A percentile compares a stretch with the other conserved stretches of the same genome.
Evolutionary conservation across 2,888 invertebrate species (phyloP).

Genomic region (Nowickia ferox): DNA sequence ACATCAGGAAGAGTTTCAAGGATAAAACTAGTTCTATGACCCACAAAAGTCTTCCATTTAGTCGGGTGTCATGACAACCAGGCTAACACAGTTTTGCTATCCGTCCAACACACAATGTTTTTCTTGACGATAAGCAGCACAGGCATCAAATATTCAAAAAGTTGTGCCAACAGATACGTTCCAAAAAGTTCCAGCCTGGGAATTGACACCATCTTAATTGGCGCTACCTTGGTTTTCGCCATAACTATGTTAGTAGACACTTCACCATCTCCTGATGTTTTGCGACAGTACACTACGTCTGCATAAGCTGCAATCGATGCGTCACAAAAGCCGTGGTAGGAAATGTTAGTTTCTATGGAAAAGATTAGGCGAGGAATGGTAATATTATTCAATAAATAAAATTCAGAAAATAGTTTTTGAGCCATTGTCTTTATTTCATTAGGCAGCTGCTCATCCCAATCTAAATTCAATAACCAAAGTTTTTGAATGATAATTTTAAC

Average conservation of each 20-base stretch:
- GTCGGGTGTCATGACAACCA: slow-evolving; percentile 33
- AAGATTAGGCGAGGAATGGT: slow-evolving; percentile 37
- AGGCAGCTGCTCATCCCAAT: slow-evolving; percentile 39
- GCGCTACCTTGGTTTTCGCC: slow-evolving; percentile 40
- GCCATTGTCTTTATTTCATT: neutral
- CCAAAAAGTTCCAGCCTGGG: slow-evolving; percentile 36
- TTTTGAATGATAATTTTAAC: slow-evolving; percentile 47
- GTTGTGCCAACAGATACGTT: slow-evolving; percentile 3
- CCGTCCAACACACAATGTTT: slow-evolving; percentile 38
- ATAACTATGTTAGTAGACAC: slow-evolving; percentile 42
- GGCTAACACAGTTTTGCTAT: slow-evolving; percentile 47
- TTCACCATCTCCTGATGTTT: slow-evolving; percentile 17
- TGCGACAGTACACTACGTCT: slow-evolving; percentile 43
- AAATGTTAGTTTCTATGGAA: slow-evolving; percentile 24
- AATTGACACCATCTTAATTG: slow-evolving; percentile 37
- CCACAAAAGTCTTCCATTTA: slow-evolving; percentile 49
- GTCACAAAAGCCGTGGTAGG: slow-evolving; percentile 42
- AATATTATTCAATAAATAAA: slow-evolving; percentile 34
- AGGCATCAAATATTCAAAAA: slow-evolving; percentile 27
- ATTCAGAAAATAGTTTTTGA: slow-evolving; percentile 24
- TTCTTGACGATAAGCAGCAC: neutral
- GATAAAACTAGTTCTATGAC: too few relatives aligned
- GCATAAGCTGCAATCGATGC: slow-evolving; percentile 43
- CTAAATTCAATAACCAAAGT: slow-evolving; percentile 6
- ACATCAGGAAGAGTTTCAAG: slow-evolving; percentile 14